A percentile compares a stretch with the other conserved stretches of the same genome.
These are phyloP conservation scores for Eristalis arbustorum DNA, from an alignment of 2,888 invertebrate genomes.

Conservation along the genomic window DNA sequence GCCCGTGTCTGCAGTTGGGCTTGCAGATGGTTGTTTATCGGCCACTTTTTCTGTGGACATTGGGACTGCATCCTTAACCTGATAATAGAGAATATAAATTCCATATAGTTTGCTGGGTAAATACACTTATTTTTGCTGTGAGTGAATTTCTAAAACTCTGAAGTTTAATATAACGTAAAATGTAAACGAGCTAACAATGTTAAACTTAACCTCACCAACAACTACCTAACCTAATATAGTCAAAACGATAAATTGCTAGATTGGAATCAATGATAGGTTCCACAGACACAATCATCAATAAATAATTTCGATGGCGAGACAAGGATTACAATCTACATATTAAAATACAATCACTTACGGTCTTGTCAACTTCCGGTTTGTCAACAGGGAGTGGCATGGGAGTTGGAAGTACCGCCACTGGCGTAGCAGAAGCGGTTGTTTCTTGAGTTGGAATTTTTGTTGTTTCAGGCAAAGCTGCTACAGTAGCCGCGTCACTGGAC, in stretches of 20 bases:
- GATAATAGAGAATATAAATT: background rate
- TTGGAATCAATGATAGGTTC: too few species aligned
- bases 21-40: conserved; percentile 16
- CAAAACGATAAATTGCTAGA: too few species aligned
- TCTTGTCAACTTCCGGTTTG: conserved; percentile 32
- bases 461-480: conserved; percentile 13
- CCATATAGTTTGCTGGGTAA: too few species aligned
- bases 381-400: conserved; percentile 10
- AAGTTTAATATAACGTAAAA: too few species aligned
- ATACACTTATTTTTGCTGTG: too few species aligned
- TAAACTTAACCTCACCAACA: too few species aligned
- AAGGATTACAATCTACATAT: background rate
- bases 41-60: conserved; percentile 16
- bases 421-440: background rate
- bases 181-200: too few species aligned
- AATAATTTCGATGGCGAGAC: background rate
- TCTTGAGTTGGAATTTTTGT: conserved; percentile 16
- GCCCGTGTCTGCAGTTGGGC: conserved; percentile 4
- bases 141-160: too few species aligned
- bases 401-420: conserved; percentile 1
- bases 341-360: conserved; percentile 32
- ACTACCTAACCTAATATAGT: too few species aligned
- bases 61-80: conserved; percentile 27
- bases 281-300: too few species aligned
- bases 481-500: background rate